Percentiles rank a stretch among this genome's conserved stretches.
Evolutionary conservation across 2,888 invertebrate species (phyloP).

Genomic region (Parasteatoda lunata): DNA sequence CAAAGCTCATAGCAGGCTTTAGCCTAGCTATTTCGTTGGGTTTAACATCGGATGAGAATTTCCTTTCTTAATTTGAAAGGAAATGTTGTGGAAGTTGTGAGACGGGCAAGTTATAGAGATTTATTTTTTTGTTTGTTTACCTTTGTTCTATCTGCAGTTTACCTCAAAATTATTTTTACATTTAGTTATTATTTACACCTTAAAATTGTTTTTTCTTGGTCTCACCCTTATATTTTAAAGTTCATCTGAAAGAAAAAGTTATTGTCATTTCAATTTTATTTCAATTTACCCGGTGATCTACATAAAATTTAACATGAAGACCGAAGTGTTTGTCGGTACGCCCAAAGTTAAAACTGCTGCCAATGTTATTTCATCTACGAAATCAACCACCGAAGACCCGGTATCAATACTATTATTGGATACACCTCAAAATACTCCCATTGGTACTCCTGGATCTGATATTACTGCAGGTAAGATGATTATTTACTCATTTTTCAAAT

Average conservation of each 20-base stretch:
- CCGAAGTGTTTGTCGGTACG: conserved; percentile 51
- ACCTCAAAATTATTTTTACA: background rate
- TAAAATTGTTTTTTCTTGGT: background rate
- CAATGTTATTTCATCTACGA: conserved; percentile 12
- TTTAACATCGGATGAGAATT: conserved; percentile 59
- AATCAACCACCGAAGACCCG: conserved; percentile 31
- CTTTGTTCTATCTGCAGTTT: conserved; percentile 7
- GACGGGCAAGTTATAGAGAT: conserved; percentile 34
- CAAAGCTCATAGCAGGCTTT: conserved; percentile 60
- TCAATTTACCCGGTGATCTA: background rate
- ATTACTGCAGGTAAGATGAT: background rate
- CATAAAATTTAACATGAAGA: conserved; percentile 30
- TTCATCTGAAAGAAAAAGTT: background rate
- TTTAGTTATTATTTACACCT: background rate
- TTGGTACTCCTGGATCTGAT: conserved; percentile 62
- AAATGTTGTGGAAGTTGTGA: conserved; percentile 24
- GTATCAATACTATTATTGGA: conserved; percentile 50
- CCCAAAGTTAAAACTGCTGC: conserved; percentile 15
- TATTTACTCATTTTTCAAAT: conserved; percentile 14
- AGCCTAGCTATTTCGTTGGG: conserved; percentile 54
- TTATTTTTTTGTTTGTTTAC: conserved; percentile 7
- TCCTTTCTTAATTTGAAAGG: conserved; percentile 17
- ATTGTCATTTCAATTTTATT: background rate
- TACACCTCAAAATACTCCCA: conserved; percentile 56
- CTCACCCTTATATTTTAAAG: background rate